Evolutionary conservation across 2,113 vertebrate genomes (phyloP), one percentile per base, ranked within the genome.

Genomic region (Macquaria australasica): DNA sequence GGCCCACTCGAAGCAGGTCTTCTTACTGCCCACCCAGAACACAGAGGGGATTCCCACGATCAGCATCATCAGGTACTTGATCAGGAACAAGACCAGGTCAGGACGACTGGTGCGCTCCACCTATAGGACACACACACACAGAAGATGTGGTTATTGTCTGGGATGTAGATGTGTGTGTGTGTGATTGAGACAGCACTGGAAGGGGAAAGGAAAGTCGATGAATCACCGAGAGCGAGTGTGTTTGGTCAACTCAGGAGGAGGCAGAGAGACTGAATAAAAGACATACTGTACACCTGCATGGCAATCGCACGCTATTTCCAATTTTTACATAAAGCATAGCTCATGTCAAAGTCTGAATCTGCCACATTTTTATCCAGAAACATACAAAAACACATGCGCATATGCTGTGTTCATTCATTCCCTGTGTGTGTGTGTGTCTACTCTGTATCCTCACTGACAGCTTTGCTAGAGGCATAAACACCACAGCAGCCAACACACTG

Each of bases 1-100:
- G 87, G 97, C 98, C 98, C 98, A 99, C 93, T 99, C 98, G 2
- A 98, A 99, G 88, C 98, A 99, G 55, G 98, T 99, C 94, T 99
- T 99, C 93, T 99, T 99, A 88, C 98, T 99, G 85, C 97, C 98
- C 71, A 99, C 98, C 98, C 98, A 99, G 95, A 99, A 99, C 80
- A 99, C 96, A 0, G 98, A 99, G 0, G 98, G 98, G 83, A 99
- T 98, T 20, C 98, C 98, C 2, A 99, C 97, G 0, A 99, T 96
- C 91, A 99, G 92, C 92, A 97, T 97, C 98, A 99, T 99, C 79
- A 99, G 93, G 88, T 99, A 99, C 87, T 99, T 99, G 91, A 99
- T 96, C 74, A 99, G 96, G 91, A 99, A 99, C 73, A 99, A 85
- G 60, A 96, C 97, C 86, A 99, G 93, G 79, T 98, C 96, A 0